Evolutionary conservation across 2,888 invertebrate genomes (phyloP).

Genomic region (Drosophila ochracea): DNA sequence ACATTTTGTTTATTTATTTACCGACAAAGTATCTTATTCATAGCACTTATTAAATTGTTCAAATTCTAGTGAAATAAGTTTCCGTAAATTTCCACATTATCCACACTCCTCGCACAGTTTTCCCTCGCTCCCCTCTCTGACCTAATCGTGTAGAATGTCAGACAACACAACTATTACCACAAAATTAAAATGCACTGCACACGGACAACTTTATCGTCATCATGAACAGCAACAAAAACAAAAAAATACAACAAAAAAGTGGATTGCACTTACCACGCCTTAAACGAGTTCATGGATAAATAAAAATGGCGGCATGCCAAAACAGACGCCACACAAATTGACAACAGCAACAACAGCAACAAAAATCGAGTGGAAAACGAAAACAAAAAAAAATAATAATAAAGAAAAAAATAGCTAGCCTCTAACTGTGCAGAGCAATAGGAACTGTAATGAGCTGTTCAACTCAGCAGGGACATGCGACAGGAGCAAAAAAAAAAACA

Average conservation of each 20-base stretch:
- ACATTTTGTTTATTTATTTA: background rate
- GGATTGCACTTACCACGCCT: constrained; percentile 65
- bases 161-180: constrained; percentile 25
- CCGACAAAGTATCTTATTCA: background rate
- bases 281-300: constrained; percentile 70
- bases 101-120: background rate
- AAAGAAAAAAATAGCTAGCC: constrained; percentile 9
- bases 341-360: constrained; percentile 30
- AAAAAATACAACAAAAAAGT: constrained; percentile 19
- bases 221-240: constrained; percentile 27
- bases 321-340: constrained; percentile 48
- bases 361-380: constrained; percentile 2
- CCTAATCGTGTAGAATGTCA: constrained; percentile 32
- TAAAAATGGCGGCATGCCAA: constrained; percentile 81
- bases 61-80: background rate
- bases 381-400: constrained; percentile 7
- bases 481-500: constrained; percentile 31
- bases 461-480: constrained; percentile 50
- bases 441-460: constrained; percentile 42
- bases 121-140: background rate
- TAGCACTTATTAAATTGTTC: background rate
- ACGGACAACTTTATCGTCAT: constrained; percentile 48
- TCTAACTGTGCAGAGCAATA: constrained; percentile 33
- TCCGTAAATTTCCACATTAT: background rate
- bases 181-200: constrained; percentile 53